Evolutionary conservation across 2,888 invertebrate species (phyloP).

Genomic region (Asteroscopus sphinx): DNA sequence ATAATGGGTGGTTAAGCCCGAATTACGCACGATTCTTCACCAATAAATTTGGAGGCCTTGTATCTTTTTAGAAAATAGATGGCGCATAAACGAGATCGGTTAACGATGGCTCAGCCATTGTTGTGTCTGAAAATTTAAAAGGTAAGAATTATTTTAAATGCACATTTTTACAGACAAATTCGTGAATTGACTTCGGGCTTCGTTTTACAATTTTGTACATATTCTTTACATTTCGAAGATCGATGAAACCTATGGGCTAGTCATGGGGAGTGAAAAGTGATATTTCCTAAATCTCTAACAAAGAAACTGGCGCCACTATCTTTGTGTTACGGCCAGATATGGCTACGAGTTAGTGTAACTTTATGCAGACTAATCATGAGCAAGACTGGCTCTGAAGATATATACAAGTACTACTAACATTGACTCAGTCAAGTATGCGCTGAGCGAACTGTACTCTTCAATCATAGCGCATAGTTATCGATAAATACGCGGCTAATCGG

Average conservation of each 20-base stretch:
- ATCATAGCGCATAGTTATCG: background rate
- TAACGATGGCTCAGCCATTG: conserved; percentile 11
- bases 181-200: background rate
- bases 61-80: conserved; percentile 38
- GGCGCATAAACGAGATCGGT: conserved; percentile 12
- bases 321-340: background rate
- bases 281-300: too few species aligned
- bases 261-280: too few species aligned
- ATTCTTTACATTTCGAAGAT: too few species aligned
- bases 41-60: conserved; percentile 49
- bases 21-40: conserved; percentile 58
- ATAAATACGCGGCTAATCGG: conserved; percentile 1
- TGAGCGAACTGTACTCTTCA: too few species aligned
- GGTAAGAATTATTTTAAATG: background rate
- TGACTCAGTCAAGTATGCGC: too few species aligned
- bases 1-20: conserved; percentile 54
- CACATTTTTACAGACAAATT: background rate
- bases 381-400: too few species aligned
- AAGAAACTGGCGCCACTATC: background rate
- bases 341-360: background rate
- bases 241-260: too few species aligned
- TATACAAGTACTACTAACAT: too few species aligned
- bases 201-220: too few species aligned
- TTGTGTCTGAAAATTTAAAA: conserved; percentile 5
- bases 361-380: background rate